Evolutionary conservation across 2,113 vertebrate species (phyloP).

Genomic region (Cairina moschata): DNA sequence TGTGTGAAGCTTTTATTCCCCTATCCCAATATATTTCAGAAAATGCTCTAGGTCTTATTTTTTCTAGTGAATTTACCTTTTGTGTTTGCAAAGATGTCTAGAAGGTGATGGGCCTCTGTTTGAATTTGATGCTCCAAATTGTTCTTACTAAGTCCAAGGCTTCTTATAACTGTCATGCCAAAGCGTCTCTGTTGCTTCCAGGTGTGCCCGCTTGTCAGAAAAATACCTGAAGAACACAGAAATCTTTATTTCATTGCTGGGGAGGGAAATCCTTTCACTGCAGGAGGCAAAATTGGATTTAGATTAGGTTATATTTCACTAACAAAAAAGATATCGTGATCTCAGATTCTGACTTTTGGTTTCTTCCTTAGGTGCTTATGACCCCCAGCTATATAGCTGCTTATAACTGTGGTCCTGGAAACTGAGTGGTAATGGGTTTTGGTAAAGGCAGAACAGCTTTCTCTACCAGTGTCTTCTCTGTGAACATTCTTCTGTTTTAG

Average conservation of each 20-base stretch:
- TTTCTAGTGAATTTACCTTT: constrained; percentile 49
- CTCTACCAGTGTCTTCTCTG: neutral
- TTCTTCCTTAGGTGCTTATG: neutral
- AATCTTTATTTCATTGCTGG: neutral
- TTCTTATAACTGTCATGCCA: constrained; percentile 51
- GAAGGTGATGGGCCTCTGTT: constrained; percentile 50
- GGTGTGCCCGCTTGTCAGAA: constrained; percentile 69
- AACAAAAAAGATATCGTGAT: neutral
- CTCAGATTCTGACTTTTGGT: neutral
- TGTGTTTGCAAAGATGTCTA: constrained; percentile 41
- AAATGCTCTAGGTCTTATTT: neutral
- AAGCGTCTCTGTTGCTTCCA: constrained; percentile 74
- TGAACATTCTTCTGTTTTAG: neutral
- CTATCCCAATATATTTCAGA: neutral
- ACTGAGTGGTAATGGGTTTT: neutral
- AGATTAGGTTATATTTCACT: neutral
- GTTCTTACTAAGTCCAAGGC: constrained; percentile 50
- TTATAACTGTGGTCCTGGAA: neutral
- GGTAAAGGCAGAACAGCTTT: neutral
- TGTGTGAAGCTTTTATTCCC: neutral
- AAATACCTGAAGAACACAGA: constrained; percentile 57
- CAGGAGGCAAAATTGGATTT: neutral
- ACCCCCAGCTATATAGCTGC: neutral
- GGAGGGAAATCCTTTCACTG: neutral
- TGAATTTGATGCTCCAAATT: constrained; percentile 64